Evolutionary conservation across 2,888 invertebrate species (phyloP).

Genomic region (Ichneumoninae sp.): DNA sequence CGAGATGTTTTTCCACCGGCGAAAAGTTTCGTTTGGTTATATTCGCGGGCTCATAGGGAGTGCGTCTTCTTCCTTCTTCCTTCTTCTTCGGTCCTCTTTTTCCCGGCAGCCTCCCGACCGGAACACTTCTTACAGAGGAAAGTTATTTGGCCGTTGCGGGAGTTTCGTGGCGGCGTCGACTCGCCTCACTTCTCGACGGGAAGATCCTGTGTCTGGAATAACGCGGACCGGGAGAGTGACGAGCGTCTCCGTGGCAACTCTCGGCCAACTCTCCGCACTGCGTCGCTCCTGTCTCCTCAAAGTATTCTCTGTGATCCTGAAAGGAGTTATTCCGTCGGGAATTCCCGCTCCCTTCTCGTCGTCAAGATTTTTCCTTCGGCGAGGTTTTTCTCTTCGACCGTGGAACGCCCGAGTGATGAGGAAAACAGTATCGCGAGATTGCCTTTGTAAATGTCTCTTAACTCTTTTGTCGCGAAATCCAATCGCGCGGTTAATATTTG

Average conservation of each 20-base stretch:
- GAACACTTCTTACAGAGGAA: slow-evolving; percentile 55
- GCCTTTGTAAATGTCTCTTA: slow-evolving; percentile 6
- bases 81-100: slow-evolving; percentile 4
- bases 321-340: slow-evolving; percentile 50
- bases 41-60: background rate
- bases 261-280: slow-evolving; percentile 39
- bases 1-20: slow-evolving; percentile 61
- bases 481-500: background rate
- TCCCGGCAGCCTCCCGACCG: background rate
- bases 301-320: slow-evolving; percentile 53
- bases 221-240: slow-evolving; percentile 49
- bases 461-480: background rate
- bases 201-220: slow-evolving; percentile 24
- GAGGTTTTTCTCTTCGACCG: background rate
- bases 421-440: background rate
- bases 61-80: background rate
- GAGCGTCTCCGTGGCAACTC: slow-evolving; percentile 50
- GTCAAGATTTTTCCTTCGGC: slow-evolving; percentile 30
- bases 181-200: slow-evolving; percentile 44
- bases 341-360: slow-evolving; percentile 45
- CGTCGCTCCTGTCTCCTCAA: slow-evolving; percentile 30
- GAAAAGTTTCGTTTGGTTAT: slow-evolving; percentile 52
- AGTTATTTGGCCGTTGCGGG: slow-evolving; percentile 62
- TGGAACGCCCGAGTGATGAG: background rate
- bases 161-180: slow-evolving; percentile 45